Evolutionary conservation across 2,797 vertebrate genomes (phyloP).

Genomic region (Labeo calbasu): DNA sequence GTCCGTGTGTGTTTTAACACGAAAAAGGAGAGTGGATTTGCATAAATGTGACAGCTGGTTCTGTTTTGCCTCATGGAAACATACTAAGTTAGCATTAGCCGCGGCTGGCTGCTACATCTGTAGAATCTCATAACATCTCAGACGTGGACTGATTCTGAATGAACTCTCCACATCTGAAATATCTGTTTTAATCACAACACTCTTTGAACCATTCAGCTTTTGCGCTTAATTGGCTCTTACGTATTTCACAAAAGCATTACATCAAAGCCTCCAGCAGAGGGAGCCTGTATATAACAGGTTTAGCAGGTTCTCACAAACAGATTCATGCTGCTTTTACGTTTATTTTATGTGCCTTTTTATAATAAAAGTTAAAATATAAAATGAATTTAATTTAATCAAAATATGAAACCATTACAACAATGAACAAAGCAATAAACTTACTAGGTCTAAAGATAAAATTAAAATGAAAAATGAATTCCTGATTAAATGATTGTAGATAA

Average conservation of each 20-base stretch:
- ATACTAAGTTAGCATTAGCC: slow-evolving; percentile 6
- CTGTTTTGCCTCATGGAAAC: slow-evolving; percentile 9
- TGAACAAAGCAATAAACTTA: no score
- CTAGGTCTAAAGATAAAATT: no score
- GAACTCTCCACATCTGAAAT: background rate
- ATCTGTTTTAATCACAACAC: background rate
- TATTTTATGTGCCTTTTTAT: background rate
- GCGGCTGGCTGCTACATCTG: background rate
- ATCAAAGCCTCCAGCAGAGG: slow-evolving; percentile 11
- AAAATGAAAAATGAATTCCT: no score
- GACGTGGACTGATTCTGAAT: background rate
- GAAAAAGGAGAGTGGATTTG: background rate
- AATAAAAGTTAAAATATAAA: no score
- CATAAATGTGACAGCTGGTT: background rate
- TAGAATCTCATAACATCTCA: background rate
- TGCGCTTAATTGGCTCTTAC: background rate
- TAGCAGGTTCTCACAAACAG: background rate
- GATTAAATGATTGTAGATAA: no score
- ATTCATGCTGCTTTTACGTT: background rate
- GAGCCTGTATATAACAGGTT: slow-evolving; percentile 3
- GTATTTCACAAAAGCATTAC: background rate
- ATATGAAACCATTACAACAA: no score
- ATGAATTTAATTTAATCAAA: no score
- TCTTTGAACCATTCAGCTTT: background rate
- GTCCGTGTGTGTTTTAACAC: background rate